Base-by-base conservation (phyloP, 2,113 vertebrate species). In the Grammomys surdaster region DNA sequence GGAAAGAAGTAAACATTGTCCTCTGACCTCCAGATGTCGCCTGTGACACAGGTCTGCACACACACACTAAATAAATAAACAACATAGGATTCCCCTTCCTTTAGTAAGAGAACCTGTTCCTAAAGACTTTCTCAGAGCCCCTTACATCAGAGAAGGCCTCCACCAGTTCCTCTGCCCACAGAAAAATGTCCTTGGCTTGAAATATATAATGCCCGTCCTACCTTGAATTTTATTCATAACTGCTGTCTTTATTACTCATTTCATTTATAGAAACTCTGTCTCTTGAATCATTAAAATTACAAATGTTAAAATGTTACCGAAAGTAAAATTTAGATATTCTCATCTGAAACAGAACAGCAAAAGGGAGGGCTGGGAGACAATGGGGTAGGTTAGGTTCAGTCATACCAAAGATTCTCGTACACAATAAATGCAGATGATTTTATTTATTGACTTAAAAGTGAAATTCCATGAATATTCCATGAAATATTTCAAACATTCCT, bases 191-290 rank as follows among this genome's bases (percentile, higher is more conserved):
- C 48, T 85, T 88, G 31, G 56, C 26, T 88, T 33, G 12, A 14
- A 95, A 90, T 43, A 84, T n/a, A 19, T 16, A 81, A 33, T 92
- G 48, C 9, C 31, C 84, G 69, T 76, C 78, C 75, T n/a, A 46
- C 56, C 58, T 88, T 82, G 80, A 19, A 87, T 94, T 84, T 93
- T 48, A 48, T 48, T 92, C 76, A 51, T 69, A 93, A 85, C 70
- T 85, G 76, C 17, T 94, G 46, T 28, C 26, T 73, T 93, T 48
- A 46, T 86, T 87, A 87, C 13, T 24, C 48, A 82, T 70, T 89
- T 88, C 58, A 56, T 40, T n/a, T 82, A 51, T 26, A 63, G 77
- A 76, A 81, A 36, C 24, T 72, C 51, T 84, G 26, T 72, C 9
- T 19, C 73, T 95, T 84, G 28, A 60, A 58, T 78, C 33, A 17